Percentiles rank a stretch among this genome's conserved stretches.
phyloP scores from a whole-genome alignment of 2,113 vertebrate genomes.

The Mesembrinibis cayennensis region DNA sequence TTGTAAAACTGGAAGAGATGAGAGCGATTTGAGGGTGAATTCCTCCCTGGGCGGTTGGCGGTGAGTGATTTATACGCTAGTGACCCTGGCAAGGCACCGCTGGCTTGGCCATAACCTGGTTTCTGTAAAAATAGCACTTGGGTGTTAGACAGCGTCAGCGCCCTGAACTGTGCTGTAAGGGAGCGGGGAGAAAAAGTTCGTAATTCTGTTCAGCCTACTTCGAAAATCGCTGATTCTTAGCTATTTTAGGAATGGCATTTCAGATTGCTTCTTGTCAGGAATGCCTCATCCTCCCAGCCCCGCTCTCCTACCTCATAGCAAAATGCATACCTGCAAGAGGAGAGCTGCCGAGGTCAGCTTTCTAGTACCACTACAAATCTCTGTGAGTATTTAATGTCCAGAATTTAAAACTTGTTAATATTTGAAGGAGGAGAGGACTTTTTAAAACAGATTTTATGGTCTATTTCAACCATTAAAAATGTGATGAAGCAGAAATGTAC shows the following conservation, averaged over 20 bases:
- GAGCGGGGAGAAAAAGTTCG: background rate
- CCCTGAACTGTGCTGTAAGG: background rate
- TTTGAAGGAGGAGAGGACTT: background rate
- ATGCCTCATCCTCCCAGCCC: background rate
- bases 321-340: background rate
- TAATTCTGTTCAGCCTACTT: background rate
- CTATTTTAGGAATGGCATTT: slow-evolving; percentile 37
- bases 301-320: accelerated
- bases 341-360: background rate
- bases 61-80: background rate
- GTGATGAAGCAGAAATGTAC: background rate
- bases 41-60: background rate
- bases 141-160: background rate
- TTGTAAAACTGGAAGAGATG: background rate
- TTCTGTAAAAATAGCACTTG: background rate
- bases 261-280: background rate
- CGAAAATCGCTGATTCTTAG: background rate
- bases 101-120: background rate
- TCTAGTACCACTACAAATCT: background rate
- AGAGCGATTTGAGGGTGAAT: background rate
- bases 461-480: background rate
- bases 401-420: background rate
- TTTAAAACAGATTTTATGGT: background rate
- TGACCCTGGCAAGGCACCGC: background rate
- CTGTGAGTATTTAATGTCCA: background rate